Percentiles rank a stretch among this genome's conserved stretches.
These are phyloP conservation scores for Temnopleurus reevesii DNA, from an alignment of 53 echinoderm and acorn worm genomes.

Conservation along the genomic window DNA sequence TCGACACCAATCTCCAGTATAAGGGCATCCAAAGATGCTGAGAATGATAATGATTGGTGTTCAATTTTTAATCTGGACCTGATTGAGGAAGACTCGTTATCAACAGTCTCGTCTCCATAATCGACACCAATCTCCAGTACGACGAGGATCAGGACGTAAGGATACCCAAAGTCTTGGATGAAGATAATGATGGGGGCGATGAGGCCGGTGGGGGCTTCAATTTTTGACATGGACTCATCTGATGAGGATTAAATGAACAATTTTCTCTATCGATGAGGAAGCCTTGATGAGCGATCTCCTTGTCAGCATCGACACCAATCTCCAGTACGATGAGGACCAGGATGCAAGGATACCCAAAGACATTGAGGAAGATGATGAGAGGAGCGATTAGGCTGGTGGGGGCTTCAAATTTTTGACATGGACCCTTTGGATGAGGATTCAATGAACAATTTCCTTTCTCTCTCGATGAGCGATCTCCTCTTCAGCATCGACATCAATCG, in stretches of 20 bases:
- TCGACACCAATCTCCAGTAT: slow-evolving; percentile 79
- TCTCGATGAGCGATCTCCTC: slow-evolving; percentile 77
- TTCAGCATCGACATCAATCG: slow-evolving; percentile 78
- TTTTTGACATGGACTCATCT: too few species aligned
- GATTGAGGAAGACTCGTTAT: neutral
- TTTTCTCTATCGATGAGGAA: slow-evolving; percentile 58
- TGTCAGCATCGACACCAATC: slow-evolving; percentile 76
- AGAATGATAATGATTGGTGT: too few species aligned
- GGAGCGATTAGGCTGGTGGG: neutral
- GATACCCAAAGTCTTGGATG: slow-evolving; percentile 65
- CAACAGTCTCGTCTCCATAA: slow-evolving; percentile 77
- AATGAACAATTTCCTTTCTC: too few species aligned
- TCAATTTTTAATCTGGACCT: too few species aligned
- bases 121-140: slow-evolving; percentile 76
- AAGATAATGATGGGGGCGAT: slow-evolving; percentile 40
- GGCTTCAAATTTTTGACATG: neutral
- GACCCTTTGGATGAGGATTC: neutral
- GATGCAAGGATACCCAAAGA: slow-evolving; percentile 73
- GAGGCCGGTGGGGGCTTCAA: neutral
- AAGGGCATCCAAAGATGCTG: too few species aligned
- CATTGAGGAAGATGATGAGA: slow-evolving; percentile 60
- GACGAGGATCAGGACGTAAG: slow-evolving; percentile 84
- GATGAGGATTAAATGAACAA: too few species aligned
- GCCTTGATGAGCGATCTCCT: slow-evolving; percentile 79
- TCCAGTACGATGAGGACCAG: slow-evolving; percentile 85